Percentiles rank a stretch among this genome's conserved stretches.
These are phyloP conservation scores for Morpho achilles DNA, from an alignment of 2,888 invertebrate species.

Conservation along the genomic window DNA sequence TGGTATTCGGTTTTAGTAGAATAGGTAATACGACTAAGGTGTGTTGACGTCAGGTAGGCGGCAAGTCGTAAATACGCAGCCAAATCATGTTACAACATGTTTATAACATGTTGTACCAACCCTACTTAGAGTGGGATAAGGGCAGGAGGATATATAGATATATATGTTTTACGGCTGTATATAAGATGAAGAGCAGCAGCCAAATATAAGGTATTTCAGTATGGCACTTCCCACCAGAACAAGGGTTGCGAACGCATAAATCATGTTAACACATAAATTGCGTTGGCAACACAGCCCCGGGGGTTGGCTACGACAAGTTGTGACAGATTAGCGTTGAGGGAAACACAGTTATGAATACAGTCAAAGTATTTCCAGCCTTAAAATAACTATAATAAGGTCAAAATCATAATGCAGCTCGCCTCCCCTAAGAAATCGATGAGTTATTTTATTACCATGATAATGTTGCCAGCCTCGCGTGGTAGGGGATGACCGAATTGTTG, in stretches of 20 bases:
- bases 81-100: too few species aligned
- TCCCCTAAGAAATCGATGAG: conserved; percentile 34
- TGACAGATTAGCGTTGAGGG: conserved; percentile 34
- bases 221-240: conserved; percentile 28
- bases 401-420: conserved; percentile 18
- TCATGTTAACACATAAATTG: conserved; percentile 77
- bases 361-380: conserved; percentile 29
- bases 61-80: too few species aligned
- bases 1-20: too few species aligned
- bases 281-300: conserved; percentile 58
- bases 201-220: conserved; percentile 26
- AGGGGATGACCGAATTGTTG: conserved; percentile 59
- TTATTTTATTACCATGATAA: conserved; percentile 63
- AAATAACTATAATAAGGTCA: conserved; percentile 11
- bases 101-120: too few species aligned
- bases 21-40: too few species aligned
- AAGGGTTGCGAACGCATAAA: conserved; percentile 56
- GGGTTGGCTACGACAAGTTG: conserved; percentile 39
- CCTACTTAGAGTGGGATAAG: too few species aligned
- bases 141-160: too few species aligned
- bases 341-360: conserved; percentile 9
- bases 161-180: too few species aligned
- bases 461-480: conserved; percentile 50
- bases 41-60: too few species aligned
- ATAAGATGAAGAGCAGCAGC: too few species aligned